Evolutionary conservation across 2,797 vertebrate genomes (phyloP).

Genomic region (Remorina albescens): DNA sequence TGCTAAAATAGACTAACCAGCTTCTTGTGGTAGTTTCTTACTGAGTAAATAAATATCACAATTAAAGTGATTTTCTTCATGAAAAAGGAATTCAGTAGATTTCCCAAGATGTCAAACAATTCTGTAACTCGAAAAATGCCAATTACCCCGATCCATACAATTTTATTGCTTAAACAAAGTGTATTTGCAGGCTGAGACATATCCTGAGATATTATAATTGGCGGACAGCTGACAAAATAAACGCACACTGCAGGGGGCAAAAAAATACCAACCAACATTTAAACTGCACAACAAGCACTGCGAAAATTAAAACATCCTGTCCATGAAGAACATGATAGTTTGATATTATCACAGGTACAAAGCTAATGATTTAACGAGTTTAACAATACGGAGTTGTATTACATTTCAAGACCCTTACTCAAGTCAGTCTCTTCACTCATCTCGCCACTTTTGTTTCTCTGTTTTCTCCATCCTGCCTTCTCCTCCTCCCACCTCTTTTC

Average conservation of each 20-base stretch:
- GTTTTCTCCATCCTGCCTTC: conserved; percentile 29
- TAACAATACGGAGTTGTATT: background rate
- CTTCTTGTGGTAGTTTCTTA: background rate
- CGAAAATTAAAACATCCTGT: conserved; percentile 36
- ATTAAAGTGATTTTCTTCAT: background rate
- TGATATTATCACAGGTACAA: conserved; percentile 1
- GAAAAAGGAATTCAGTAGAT: background rate
- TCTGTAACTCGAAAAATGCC: background rate
- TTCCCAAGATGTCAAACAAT: conserved; percentile 1
- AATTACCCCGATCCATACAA: background rate
- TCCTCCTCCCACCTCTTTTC: conserved; percentile 53
- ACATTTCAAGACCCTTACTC: background rate
- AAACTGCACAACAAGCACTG: conserved; percentile 8
- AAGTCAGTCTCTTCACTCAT: background rate
- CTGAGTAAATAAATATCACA: background rate
- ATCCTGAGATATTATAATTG: conserved; percentile 25
- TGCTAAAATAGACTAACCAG: background rate
- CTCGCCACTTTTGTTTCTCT: conserved; percentile 11
- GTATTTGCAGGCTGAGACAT: conserved; percentile 21
- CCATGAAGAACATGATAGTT: background rate
- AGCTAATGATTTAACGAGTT: conserved; percentile 12
- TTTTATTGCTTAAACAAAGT: conserved; percentile 1
- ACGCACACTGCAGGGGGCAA: too few relatives aligned
- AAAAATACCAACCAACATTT: background rate
- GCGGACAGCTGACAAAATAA: conserved; percentile 20